These are phyloP conservation scores for Oscarella lobularis DNA, from an alignment of 37 sponge, comb jelly and placozoan genomes.

Conservation along the genomic window DNA sequence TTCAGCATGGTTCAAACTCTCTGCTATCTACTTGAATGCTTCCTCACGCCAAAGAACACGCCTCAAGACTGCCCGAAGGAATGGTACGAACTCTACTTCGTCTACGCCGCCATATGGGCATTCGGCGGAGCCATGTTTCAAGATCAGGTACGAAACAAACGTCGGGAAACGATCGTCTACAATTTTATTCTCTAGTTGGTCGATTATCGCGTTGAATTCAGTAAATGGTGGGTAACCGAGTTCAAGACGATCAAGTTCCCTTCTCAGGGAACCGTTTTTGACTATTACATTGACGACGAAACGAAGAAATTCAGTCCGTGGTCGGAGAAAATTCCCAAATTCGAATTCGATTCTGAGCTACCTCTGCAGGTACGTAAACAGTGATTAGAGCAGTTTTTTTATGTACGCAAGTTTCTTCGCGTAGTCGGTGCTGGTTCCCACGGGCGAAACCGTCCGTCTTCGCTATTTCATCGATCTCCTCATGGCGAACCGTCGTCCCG, in stretches of 20 bases:
- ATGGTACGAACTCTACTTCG: constrained; percentile 95
- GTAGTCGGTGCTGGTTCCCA: constrained; percentile 88
- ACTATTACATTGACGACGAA: constrained; percentile 66
- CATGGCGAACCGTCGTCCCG: constrained; percentile 73
- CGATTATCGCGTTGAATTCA: constrained; percentile 95
- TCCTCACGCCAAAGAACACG: constrained; percentile 80
- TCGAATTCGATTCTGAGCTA: constrained; percentile 88
- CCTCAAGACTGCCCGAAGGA: constrained; percentile 96
- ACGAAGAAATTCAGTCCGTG: constrained; percentile 86
- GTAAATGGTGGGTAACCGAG: constrained; percentile 96
- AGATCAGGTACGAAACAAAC: no score
- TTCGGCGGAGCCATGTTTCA: constrained; percentile 99
- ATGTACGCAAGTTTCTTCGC: no score
- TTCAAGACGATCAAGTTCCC: constrained; percentile 98
- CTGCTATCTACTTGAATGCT: constrained; percentile 88
- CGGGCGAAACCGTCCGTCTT: constrained; percentile 73
- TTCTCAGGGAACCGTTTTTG: constrained; percentile 95
- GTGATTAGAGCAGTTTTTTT: no score
- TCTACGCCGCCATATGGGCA: constrained; percentile 98
- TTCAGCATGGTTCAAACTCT: constrained; percentile 94
- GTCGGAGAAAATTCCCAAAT: constrained; percentile 82
- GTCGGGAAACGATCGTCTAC: no score
- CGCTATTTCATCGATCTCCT: constrained; percentile 76
- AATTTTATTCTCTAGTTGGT: no score
- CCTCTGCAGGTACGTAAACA: constrained; percentile 96